Conservation (phyloP, 2,888 invertebrate genomes). For the Phorcus lineatus region DNA sequence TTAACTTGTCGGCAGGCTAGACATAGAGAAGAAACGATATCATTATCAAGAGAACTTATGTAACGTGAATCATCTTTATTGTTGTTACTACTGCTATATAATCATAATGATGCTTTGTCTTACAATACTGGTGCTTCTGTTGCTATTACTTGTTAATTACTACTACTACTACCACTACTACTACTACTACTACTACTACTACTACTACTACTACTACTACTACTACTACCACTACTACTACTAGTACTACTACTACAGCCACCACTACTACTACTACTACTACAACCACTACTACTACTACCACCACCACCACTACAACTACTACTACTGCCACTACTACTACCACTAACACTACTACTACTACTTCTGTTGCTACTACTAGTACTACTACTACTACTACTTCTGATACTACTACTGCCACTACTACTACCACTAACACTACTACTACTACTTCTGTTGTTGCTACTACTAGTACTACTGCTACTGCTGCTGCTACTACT, state of each 20-base stretch:
- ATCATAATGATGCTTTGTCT: background rate
- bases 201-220: slow-evolving; percentile 26
- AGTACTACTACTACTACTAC: slow-evolving; percentile 14
- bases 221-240: background rate
- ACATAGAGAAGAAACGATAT: background rate
- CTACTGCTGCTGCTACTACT: background rate
- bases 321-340: background rate
- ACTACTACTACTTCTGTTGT: background rate
- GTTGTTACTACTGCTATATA: background rate
- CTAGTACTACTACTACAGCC: background rate
- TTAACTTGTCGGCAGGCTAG: background rate
- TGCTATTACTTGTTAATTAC: background rate
- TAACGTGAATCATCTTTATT: background rate
- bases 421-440: slow-evolving; percentile 26
- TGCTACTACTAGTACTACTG: background rate
- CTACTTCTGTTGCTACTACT: slow-evolving; percentile 12
- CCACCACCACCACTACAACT: background rate
- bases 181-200: slow-evolving; percentile 29
- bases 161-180: slow-evolving; percentile 24
- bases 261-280: background rate
- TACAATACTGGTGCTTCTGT: background rate
- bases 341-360: too few species aligned
- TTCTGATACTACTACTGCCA: slow-evolving; percentile 25
- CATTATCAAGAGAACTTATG: background rate
- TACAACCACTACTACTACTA: background rate